Base-by-base conservation (phyloP, 2,888 invertebrate genomes). In the Bombylius discolor region DNA sequence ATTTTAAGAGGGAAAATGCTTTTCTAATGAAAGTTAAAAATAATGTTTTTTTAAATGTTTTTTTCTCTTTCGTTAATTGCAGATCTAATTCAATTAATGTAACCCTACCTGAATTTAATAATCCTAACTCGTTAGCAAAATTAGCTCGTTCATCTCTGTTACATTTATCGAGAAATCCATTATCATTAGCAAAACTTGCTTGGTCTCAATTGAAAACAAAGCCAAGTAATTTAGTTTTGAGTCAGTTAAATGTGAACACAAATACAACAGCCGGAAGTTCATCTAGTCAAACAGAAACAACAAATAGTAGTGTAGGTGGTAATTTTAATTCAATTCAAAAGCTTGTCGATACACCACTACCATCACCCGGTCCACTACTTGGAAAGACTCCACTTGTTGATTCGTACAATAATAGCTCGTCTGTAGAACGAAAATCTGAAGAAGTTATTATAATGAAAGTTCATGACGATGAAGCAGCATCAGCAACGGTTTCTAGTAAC, bases 301-400 rank as follows among this genome's bases (percentile, higher is more conserved):
- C 45, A 14, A 51, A 46, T 31, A 42, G 13, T 48, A 42, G 39
- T 11, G 11, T 5, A 2, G 12, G 39, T 42, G 11, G 39, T 11
- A 36, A 36, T 36, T 36, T 7, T 8, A 45, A n/a, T 23, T 12
- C 47, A 36, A 42, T 47, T 32, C n/a, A 45, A 45, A 52, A 47
- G 46, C 79, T 80, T 62, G 71, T 80, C 48, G 77, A 78, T 59
- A 77, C 82, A 48, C 87, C 88, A 1, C 72, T 88, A 50, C 87
- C 87, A 48, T 89, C 89, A 5, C 90, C 90, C 0, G 90, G 90
- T 0, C 90, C 90, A 0, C 75, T 89, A 60, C 76, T 90, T 33
- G 90, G 90, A 6, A 88, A 87, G 66, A 90, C 90, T 4, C 80
- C 89, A 52, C 75, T 91, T 45, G 85, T 91, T 14, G 89, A 90